phyloP scores from a whole-genome alignment of 1,140 invertebrate genomes.

The Apis laboriosa region DNA sequence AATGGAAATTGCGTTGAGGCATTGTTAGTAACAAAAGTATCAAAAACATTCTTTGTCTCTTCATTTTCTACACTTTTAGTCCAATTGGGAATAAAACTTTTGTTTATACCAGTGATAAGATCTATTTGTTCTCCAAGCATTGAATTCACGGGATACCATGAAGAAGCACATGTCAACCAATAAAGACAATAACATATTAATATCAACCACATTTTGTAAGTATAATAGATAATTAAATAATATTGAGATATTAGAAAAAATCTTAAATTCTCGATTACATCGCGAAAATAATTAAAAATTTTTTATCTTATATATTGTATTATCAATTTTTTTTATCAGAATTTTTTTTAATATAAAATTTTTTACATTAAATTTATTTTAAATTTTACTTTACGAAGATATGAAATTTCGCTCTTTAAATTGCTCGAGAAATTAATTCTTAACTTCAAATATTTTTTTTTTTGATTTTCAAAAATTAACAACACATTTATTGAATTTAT shows the following conservation, averaged over 20 bases:
- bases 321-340: background rate
- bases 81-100: slow-evolving; percentile 51
- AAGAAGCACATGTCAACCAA: slow-evolving; percentile 10
- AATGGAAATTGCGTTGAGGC: slow-evolving; percentile 9
- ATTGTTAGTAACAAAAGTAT: slow-evolving; percentile 18
- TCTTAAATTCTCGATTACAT: background rate
- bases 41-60: slow-evolving; percentile 15
- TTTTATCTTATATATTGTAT: background rate
- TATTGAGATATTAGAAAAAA: background rate
- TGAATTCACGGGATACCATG: slow-evolving; percentile 55
- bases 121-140: slow-evolving; percentile 71
- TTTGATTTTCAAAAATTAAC: background rate
- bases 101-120: slow-evolving; percentile 53
- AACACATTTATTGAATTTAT: background rate
- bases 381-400: background rate
- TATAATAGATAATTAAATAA: background rate
- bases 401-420: background rate
- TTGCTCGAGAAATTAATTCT: background rate
- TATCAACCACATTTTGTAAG: slow-evolving; percentile 38
- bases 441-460: background rate
- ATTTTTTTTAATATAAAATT: background rate
- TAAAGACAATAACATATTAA: slow-evolving; percentile 28
- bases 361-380: background rate
- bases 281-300: background rate
- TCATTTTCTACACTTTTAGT: slow-evolving; percentile 44